A percentile compares a stretch with the other conserved stretches of the same genome.
Evolutionary conservation across 92 coral and sea anemone genomes (phyloP).

Genomic region (Siderastrea siderea): DNA sequence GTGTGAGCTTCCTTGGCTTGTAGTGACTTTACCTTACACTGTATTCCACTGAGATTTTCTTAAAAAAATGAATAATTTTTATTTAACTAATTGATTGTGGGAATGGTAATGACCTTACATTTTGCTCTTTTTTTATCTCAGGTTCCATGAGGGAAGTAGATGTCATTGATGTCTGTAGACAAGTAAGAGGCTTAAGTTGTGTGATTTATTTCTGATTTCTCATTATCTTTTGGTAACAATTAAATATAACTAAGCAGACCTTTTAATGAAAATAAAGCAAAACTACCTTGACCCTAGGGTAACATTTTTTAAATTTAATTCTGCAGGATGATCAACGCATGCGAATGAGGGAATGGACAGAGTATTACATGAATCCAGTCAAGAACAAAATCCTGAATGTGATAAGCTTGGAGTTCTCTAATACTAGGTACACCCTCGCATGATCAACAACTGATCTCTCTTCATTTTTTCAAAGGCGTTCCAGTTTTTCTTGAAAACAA

Average conservation of each 20-base stretch:
- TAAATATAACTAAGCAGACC: not conserved
- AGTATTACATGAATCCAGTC: conserved; percentile 83
- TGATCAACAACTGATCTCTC: not conserved
- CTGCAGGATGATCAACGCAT: conserved; percentile 91
- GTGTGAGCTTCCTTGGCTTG: too few species aligned
- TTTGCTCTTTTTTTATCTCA: conserved; percentile 1
- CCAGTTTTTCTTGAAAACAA: not conserved
- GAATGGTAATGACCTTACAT: not conserved
- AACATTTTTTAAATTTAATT: not conserved
- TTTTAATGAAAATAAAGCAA: not conserved
- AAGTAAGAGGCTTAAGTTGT: conserved; percentile 50
- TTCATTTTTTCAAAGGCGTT: not conserved
- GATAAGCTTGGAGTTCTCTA: conserved; percentile 95
- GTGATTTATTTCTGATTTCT: not conserved
- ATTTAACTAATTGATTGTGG: too few species aligned
- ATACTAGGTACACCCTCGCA: conserved; percentile 74
- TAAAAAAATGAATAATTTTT: too few species aligned
- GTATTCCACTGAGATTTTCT: too few species aligned
- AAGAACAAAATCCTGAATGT: conserved; percentile 93
- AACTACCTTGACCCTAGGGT: not conserved
- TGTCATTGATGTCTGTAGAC: conserved; percentile 95
- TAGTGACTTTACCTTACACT: too few species aligned
- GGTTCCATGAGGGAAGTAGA: conserved; percentile 96
- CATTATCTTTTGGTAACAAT: not conserved
- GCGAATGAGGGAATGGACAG: conserved; percentile 99